A percentile compares a stretch with the other conserved stretches of the same genome.
These are phyloP conservation scores for Stegastes partitus DNA, from an alignment of 2,113 vertebrate species.

Conservation along the genomic window DNA sequence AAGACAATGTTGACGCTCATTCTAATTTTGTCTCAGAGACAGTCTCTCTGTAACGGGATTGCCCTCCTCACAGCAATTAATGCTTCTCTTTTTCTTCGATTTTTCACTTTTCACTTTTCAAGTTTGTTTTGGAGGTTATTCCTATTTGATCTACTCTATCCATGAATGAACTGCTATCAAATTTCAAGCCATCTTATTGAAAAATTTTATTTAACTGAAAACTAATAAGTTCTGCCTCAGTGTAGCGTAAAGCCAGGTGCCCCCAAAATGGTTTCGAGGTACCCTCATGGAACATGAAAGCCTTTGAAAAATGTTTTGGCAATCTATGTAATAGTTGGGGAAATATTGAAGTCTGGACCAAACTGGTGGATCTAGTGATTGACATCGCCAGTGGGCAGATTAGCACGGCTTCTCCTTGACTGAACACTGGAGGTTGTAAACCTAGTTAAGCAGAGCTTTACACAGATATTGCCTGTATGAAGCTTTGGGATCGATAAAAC, in stretches of 20 bases:
- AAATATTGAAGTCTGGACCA: not conserved
- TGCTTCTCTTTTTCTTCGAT: not conserved
- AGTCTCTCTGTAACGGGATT: conserved; percentile 21
- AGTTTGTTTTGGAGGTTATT: conserved; percentile 9
- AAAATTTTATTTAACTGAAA: not conserved
- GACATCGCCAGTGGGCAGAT: not conserved
- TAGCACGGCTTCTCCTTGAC: not conserved
- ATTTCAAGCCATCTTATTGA: not conserved
- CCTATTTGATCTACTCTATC: not conserved
- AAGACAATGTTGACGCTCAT: conserved; percentile 35
- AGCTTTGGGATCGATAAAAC: no score
- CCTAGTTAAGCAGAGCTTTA: not conserved
- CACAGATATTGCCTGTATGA: not conserved
- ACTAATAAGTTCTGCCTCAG: not conserved
- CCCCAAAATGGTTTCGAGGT: not conserved
- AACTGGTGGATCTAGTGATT: not conserved
- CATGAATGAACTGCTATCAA: not conserved
- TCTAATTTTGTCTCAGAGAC: conserved; percentile 13
- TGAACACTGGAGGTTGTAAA: not conserved
- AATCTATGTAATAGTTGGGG: not conserved
- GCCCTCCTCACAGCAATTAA: conserved; percentile 5
- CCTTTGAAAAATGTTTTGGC: no score
- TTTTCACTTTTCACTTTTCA: not conserved
- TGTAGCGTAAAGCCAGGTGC: not conserved
- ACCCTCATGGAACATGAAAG: not conserved